Conservation (phyloP, 2,888 invertebrate genomes). For the Dioctria rufipes region DNA sequence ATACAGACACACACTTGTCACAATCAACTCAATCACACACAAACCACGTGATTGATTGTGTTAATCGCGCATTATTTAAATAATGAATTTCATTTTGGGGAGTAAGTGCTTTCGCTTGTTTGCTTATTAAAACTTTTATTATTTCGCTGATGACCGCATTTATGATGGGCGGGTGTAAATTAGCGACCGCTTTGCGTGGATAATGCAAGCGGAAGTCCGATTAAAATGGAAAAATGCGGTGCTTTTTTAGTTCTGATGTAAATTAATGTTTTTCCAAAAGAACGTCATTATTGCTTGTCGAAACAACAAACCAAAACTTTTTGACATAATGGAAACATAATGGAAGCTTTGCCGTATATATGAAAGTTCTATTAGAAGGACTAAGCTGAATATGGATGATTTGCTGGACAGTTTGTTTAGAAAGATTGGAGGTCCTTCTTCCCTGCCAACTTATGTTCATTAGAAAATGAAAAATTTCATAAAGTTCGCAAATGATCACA, state of each 20-base stretch:
- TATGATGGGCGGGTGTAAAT: not conserved
- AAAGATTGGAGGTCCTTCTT: no score
- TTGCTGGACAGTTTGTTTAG: no score
- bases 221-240: not conserved
- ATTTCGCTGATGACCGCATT: not conserved
- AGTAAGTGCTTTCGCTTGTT: not conserved
- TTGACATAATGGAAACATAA: not conserved
- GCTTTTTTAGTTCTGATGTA: not conserved
- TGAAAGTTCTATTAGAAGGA: no score
- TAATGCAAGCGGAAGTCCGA: not conserved
- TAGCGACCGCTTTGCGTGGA: not conserved
- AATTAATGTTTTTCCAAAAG: not conserved
- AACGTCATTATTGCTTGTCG: not conserved
- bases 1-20: not conserved
- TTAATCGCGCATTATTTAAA: not conserved
- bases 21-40: not conserved
- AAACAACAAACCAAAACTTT: not conserved
- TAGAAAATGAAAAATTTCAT: no score
- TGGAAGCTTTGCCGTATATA: no score
- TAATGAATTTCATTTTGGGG: not conserved
- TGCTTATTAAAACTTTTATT: conserved; percentile 8
- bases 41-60: conserved; percentile 6
- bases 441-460: no score
- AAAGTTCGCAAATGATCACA: no score
- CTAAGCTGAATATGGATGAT: no score